Conservation (phyloP, 2,888 invertebrate species). For the Trissolcus japonicus region DNA sequence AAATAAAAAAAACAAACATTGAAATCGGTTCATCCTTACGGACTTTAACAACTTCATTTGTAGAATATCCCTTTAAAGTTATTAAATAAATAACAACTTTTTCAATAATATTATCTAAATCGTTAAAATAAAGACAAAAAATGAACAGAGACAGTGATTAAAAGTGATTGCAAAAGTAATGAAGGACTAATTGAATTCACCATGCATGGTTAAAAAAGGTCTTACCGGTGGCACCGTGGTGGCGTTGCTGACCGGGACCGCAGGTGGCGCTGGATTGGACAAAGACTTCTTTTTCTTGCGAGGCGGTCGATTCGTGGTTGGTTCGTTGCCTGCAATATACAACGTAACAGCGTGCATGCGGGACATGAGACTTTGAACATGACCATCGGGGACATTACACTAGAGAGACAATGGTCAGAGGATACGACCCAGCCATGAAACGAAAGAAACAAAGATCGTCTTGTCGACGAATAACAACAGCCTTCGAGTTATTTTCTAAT, state of each 20-base stretch:
- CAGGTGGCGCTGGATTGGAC: constrained; percentile 64
- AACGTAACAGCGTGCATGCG: constrained; percentile 33
- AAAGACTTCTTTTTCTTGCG: constrained; percentile 80
- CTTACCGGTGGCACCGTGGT: constrained; percentile 63
- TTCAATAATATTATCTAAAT: no score
- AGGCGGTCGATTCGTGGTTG: constrained; percentile 74
- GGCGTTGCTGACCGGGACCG: constrained; percentile 58
- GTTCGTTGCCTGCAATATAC: constrained; percentile 56
- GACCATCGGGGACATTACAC: neutral
- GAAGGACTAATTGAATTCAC: neutral
- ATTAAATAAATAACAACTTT: no score
- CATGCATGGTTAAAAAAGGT: constrained; percentile 34
- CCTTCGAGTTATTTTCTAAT: constrained; percentile 72
- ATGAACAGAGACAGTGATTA: neutral
- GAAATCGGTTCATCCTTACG: no score
- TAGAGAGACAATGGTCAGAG: constrained; percentile 20
- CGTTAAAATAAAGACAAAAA: neutral
- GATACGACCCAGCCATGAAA: constrained; percentile 30
- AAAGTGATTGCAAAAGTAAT: no score
- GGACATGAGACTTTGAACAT: constrained; percentile 7
- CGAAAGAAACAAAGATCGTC: constrained; percentile 4
- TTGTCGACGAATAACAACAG: constrained; percentile 58
- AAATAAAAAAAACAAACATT: no score
- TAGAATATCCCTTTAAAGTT: no score
- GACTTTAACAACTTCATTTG: no score